A percentile compares a stretch with the other conserved stretches of the same genome.
Conservation (phyloP, 2,113 vertebrate species). For the Cebidichthys violaceus region DNA sequence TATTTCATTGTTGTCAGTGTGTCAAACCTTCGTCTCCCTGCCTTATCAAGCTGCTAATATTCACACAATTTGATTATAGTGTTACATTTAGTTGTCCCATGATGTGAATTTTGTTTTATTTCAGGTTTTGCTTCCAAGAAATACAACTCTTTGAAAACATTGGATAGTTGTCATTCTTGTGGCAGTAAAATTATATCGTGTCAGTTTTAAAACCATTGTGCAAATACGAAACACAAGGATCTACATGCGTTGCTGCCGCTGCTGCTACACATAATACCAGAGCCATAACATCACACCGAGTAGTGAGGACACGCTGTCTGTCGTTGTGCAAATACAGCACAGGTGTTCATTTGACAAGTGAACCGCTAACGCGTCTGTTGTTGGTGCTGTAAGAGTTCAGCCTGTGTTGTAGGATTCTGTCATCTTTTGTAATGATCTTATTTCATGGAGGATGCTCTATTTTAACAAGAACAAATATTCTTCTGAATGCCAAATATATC, state of each 20-base stretch:
- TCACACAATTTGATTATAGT: background rate
- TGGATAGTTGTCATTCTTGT: background rate
- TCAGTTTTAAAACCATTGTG: background rate
- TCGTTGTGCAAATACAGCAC: background rate
- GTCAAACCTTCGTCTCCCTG: background rate
- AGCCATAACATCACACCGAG: background rate
- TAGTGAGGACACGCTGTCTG: background rate
- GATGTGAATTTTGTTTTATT: background rate
- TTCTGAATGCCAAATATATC: slow-evolving; percentile 6
- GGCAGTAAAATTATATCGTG: background rate
- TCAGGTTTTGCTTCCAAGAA: background rate
- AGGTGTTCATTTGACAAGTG: background rate
- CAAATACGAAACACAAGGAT: background rate
- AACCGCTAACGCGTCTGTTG: background rate
- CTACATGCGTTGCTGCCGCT: slow-evolving; percentile 8
- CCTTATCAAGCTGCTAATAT: slow-evolving; percentile 20
- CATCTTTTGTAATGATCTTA: slow-evolving; percentile 29
- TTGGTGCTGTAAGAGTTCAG: background rate
- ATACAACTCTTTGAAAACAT: background rate
- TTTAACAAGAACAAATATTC: slow-evolving; percentile 56
- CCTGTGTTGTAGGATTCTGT: slow-evolving; percentile 4
- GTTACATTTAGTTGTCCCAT: background rate
- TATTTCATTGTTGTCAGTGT: background rate
- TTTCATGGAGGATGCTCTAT: slow-evolving; percentile 40
- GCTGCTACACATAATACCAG: background rate